Base-by-base conservation (phyloP, 2,797 vertebrate species). In the Catostomus latipinnis region DNA sequence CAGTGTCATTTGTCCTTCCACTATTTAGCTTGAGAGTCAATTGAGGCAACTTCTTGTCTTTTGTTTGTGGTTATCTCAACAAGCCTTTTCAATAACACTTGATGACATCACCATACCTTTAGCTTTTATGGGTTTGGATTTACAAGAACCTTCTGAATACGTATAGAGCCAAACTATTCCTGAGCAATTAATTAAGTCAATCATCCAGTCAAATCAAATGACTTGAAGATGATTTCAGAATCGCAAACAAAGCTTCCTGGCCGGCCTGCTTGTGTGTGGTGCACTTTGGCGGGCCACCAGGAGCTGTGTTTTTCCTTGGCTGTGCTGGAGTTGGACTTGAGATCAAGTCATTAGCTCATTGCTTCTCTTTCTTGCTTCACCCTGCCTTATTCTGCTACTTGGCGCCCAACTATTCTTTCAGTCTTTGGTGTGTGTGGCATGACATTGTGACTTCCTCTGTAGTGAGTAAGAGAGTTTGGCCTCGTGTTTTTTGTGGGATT, bases 351-450 rank as follows among this genome's bases (percentile, higher is more conserved):
- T 78, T 71, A 71, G 68, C 58, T 78, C 60, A 78, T 71, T 78
- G 50, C 50, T 8, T 78, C 45, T 65, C 14, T 78, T 34, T 70
- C 45, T 11, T 65, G 14, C 46, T n/a, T n/a, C 12, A 9, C 43
- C 43, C 62, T 65, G 8, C 7, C 13, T 54, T 13, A 5, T 14
- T 46, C 62, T 65, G 62, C 62, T 43, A 43, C 58, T 71, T 62
- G 46, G 48, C 76, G 8, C 67, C 57, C 57, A 71, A 8, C 34
- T 71, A 50, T 63, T 78, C 6, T 78, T 71, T 48, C 52, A 71
- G 68, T 11, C 43, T 65, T 81, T 82, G 50, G 52, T 46, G 74
- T 46, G 74, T 86, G 81, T 65, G 60, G 68, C 63, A 62, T 58
- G 49, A 56, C 56, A 57, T 8, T 63, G 60, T 70, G 34, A 69